Percentiles rank a stretch among this genome's conserved stretches.
phyloP scores from a whole-genome alignment of 1,140 invertebrate species.

The Saccostrea cuccullata region DNA sequence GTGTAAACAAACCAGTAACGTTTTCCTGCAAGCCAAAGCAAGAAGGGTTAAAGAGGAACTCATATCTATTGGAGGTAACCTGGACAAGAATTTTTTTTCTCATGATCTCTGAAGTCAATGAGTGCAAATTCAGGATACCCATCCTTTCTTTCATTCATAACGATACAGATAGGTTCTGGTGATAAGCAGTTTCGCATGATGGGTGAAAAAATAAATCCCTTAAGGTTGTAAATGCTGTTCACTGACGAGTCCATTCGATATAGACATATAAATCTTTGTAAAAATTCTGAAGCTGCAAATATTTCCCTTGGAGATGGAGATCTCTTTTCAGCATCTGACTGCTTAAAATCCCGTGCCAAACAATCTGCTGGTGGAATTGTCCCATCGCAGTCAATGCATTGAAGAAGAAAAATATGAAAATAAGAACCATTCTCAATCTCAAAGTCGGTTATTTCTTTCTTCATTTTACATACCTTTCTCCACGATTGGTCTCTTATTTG shows the following conservation, averaged over 20 bases:
- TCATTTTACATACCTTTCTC: background rate
- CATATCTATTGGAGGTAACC: background rate
- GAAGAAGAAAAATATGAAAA: background rate
- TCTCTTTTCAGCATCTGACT: background rate
- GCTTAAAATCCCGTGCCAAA: background rate
- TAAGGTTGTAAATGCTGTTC: background rate
- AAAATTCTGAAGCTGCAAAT: conserved; percentile 22
- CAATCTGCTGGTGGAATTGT: background rate
- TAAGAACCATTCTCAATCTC: background rate
- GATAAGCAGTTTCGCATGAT: background rate
- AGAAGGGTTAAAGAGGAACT: background rate
- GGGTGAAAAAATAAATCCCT: background rate
- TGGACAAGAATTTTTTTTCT: background rate
- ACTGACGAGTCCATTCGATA: background rate
- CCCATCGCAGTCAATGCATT: background rate
- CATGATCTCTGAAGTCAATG: background rate
- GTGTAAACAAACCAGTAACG: background rate
- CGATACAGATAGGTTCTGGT: background rate
- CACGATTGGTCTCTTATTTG: background rate
- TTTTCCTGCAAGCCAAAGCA: background rate
- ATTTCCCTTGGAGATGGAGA: conserved; percentile 13
- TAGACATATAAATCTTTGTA: conserved; percentile 5
- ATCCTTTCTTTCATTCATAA: background rate
- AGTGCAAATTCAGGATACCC: background rate
- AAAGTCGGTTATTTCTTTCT: background rate